phyloP scores from a whole-genome alignment of 2,113 vertebrate genomes.

The Myanophis thanlyinensis region DNA sequence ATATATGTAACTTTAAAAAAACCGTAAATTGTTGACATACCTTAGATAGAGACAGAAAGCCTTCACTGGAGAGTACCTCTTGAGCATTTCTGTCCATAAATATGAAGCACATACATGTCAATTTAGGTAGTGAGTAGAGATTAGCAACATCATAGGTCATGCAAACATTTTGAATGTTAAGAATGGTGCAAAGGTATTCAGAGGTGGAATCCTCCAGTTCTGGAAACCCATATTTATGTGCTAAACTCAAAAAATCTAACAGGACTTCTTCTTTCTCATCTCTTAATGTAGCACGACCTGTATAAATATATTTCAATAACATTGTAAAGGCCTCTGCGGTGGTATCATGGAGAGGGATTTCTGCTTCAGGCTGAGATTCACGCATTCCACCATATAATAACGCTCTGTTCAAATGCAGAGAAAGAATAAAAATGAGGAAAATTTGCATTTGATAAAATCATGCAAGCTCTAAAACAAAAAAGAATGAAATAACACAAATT shows the following conservation, averaged over 20 bases:
- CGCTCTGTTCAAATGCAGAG: conserved; percentile 73
- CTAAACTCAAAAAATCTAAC: conserved; percentile 93
- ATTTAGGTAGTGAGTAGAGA: conserved; percentile 88
- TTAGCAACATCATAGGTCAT: conserved; percentile 97
- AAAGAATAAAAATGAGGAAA: conserved; percentile 19
- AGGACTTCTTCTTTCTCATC: conserved; percentile 93
- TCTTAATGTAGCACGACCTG: conserved; percentile 89
- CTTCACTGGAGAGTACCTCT: conserved; percentile 88
- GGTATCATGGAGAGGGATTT: conserved; percentile 92
- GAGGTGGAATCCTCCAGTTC: conserved; percentile 94
- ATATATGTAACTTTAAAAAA: not conserved
- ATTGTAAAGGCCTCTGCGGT: conserved; percentile 94
- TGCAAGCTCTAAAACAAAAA: not conserved
- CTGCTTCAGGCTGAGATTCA: conserved; percentile 93
- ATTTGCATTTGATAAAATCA: conserved; percentile 7
- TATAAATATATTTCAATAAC: conserved; percentile 96
- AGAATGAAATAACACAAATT: not conserved
- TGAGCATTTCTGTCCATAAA: conserved; percentile 96
- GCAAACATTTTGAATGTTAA: conserved; percentile 94
- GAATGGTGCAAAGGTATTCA: conserved; percentile 93
- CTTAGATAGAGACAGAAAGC: conserved; percentile 93
- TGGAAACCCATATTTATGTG: conserved; percentile 95
- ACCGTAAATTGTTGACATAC: conserved; percentile 60
- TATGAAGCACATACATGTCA: conserved; percentile 89
- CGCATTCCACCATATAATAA: conserved; percentile 95